phyloP scores from a whole-genome alignment of 2,797 vertebrate genomes.

The Arctocebus calabarensis region DNA sequence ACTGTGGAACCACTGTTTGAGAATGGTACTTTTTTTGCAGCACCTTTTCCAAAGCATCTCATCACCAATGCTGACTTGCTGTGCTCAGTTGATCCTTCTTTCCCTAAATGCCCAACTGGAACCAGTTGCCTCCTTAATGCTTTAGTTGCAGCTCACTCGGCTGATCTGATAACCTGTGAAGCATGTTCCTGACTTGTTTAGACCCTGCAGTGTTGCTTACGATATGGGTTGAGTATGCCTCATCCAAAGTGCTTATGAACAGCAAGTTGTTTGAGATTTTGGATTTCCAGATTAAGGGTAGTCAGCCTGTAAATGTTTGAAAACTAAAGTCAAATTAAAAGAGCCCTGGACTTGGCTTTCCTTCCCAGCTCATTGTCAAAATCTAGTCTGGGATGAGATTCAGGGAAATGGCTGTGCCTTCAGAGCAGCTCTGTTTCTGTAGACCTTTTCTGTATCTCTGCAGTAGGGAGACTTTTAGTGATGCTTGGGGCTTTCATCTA shows the following conservation, averaged over 20 bases:
- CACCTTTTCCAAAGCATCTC: slow-evolving; percentile 35
- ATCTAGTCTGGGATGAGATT: not conserved
- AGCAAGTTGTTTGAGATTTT: not conserved
- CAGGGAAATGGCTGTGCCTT: not conserved
- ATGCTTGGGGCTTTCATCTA: not conserved
- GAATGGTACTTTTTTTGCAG: slow-evolving; percentile 28
- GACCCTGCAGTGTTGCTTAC: slow-evolving; percentile 43
- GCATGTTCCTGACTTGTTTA: slow-evolving; percentile 58
- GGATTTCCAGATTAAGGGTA: not conserved
- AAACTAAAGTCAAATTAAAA: slow-evolving; percentile 55
- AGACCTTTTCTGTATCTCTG: not conserved
- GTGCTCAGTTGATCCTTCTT: slow-evolving; percentile 46
- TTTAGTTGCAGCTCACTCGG: slow-evolving; percentile 41
- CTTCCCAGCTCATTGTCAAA: slow-evolving; percentile 40
- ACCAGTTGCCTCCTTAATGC: not conserved
- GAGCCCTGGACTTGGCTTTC: slow-evolving; percentile 22
- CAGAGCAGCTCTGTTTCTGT: not conserved
- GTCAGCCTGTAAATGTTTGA: not conserved
- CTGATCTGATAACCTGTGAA: slow-evolving; percentile 18
- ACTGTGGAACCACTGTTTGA: slow-evolving; percentile 23
- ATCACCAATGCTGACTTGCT: not conserved
- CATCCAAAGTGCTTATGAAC: not conserved
- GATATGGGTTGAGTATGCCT: not conserved
- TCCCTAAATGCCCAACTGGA: slow-evolving; percentile 48
- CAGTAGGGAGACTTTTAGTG: not conserved